Evolutionary conservation across 2,113 vertebrate species (phyloP), one percentile per base, ranked within the genome.

Genomic region (Plotosus lineatus): DNA sequence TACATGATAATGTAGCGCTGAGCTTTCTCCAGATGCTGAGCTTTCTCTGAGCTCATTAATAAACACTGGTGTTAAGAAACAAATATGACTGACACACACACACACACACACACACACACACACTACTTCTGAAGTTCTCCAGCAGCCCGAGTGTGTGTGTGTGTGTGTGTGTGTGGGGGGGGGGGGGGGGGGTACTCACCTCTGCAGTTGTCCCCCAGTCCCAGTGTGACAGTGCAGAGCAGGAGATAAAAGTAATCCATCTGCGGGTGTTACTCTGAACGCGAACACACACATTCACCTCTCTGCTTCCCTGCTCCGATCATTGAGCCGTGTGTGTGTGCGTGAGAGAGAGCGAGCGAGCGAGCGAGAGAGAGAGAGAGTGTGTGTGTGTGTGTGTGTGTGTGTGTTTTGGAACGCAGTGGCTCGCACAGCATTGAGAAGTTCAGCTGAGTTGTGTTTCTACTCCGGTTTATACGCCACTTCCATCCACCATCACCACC

Each of bases 181-280:
- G n/a, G n/a, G n/a, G n/a, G n/a, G n/a, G n/a, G n/a, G n/a, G n/a
- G n/a, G n/a, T 77, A 14, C 75, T 61, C 75, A 77, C 75, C 75
- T 14, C 55, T 9, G 75, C 15, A 60, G 11, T 69, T 46, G 40
- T 69, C 66, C 42, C 23, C 21, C 38, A 69, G 66, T 1, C 66
- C 66, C n/a, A 77, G 75, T 63, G 56, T 48, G 56, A 44, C 19
- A 6, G 73, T 10, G 72, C 50, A 75, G 73, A 38, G 36, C 40
- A 77, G 56, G 42, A 46, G 28, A 44, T 63, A 63, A 12, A 77
- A 21, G 31, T 15, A 61, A 7, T 63, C 56, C 75, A 77, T 77
- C 6, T 46, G n/a, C n/a, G 55, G 26, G 56, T 60, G 12, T 21
- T 42, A 61, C n/a, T 61, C 2, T 46, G n/a, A n/a, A 21, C 38